Evolutionary conservation across 2,797 vertebrate species (phyloP).

Genomic region (Neosilurus mollespiculum): DNA sequence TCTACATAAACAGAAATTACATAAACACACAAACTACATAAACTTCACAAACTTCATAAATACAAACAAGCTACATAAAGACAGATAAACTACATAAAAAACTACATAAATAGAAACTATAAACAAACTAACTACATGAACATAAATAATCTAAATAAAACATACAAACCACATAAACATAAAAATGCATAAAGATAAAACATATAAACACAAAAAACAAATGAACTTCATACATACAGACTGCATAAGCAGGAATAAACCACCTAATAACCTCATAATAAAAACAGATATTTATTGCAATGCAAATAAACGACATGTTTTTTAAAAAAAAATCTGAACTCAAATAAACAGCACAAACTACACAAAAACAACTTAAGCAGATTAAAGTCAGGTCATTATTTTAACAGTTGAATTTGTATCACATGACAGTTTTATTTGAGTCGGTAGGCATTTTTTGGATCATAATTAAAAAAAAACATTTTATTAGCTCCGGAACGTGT

Average conservation of each 20-base stretch:
- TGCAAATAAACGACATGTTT: neutral
- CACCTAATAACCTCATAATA: neutral
- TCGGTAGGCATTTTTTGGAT: neutral
- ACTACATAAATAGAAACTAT: too few species aligned
- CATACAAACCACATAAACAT: too few species aligned
- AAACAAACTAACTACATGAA: too few species aligned
- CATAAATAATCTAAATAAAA: neutral
- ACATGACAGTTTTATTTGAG: neutral
- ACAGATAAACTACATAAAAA: neutral
- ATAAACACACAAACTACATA: neutral
- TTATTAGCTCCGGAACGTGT: too few species aligned
- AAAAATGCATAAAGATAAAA: too few species aligned
- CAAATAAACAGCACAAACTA: neutral
- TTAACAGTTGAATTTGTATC: neutral
- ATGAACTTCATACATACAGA: too few species aligned
- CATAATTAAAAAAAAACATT: neutral
- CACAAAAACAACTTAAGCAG: neutral
- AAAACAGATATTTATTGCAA: neutral
- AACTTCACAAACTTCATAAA: too few species aligned
- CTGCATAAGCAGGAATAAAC: neutral
- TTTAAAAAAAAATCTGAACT: too few species aligned
- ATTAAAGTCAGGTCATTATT: neutral
- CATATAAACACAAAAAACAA: too few species aligned
- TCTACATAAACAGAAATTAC: neutral
- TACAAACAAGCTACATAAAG: neutral